These are phyloP conservation scores for Drosophila rellima DNA, from an alignment of 2,888 invertebrate species.

Conservation along the genomic window DNA sequence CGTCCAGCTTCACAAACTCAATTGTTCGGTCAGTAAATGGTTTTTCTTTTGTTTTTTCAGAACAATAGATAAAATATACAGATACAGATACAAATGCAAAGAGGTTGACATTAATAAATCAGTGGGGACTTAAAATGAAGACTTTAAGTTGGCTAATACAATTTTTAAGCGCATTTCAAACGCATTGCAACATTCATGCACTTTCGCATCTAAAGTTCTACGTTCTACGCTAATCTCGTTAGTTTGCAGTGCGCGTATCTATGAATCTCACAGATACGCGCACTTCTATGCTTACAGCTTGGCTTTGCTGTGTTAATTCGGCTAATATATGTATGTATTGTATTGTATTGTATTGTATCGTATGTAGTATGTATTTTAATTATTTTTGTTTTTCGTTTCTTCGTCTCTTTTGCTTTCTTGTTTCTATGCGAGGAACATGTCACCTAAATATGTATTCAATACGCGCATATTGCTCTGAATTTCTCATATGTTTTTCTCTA, in stretches of 20 bases:
- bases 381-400: conserved; percentile 20
- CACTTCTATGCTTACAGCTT: neutral
- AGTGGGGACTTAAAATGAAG: conserved; percentile 2
- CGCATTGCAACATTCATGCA: conserved; percentile 46
- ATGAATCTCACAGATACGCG: conserved; percentile 17
- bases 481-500: conserved; percentile 35
- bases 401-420: conserved; percentile 31
- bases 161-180: conserved; percentile 44
- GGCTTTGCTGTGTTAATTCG: conserved; percentile 46
- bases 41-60: conserved; percentile 14
- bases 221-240: conserved; percentile 22
- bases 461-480: conserved; percentile 73
- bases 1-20: conserved; percentile 14
- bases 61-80: conserved; percentile 45
- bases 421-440: conserved; percentile 75
- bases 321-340: conserved; percentile 56
- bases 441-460: conserved; percentile 81
- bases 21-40: conserved; percentile 15
- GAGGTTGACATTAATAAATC: neutral
- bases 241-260: conserved; percentile 21
- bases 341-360: conserved; percentile 28
- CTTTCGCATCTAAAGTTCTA: conserved; percentile 19
- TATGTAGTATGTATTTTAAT: conserved; percentile 30
- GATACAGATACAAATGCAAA: conserved; percentile 18
- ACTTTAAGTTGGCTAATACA: conserved; percentile 17